Evolutionary conservation across 2,113 vertebrate genomes (phyloP), one percentile per base, ranked within the genome.

Genomic region (Odontesthes bonariensis): DNA sequence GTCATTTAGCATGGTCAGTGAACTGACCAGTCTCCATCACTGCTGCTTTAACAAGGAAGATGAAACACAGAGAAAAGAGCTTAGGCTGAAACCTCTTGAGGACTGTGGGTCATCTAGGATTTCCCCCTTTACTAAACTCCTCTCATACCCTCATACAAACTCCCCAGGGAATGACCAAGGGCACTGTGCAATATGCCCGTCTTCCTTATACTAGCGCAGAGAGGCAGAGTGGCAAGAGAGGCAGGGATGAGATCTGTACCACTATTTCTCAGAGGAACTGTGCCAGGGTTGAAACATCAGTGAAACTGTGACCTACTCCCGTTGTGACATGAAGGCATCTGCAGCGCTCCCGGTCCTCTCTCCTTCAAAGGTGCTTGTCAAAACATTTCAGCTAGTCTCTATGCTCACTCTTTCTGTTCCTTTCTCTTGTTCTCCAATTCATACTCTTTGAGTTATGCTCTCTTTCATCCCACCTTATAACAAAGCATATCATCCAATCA

Each of bases 401-500:
- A 14, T 73, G 81, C 69, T 23, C 44, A 66, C 61, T 23, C 70
- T 80, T 78, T 77, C 63, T 63, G 55, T 68, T 58, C 52, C 51
- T 74, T 17, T 69, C 65, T 58, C 58, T n/a, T 33, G 8, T 68
- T 83, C 53, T 68, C 54, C 16, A 16, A 84, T 81, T 68, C 57
- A 81, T 68, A 79, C 67, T 79, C 75, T 90, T 72, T 90, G 89
- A 93, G 88, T 83, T 87, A 83, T 87, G 75, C 69, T 83, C 14
- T 54, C 83, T 87, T 88, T 89, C 83, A 87, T 91, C 79, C 55
- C 58, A 74, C 73, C 84, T 82, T 91, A 91, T 88, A 85, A 87
- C 84, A 66, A 67, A 81, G 79, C 79, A 76, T 75, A 89, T 91
- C 89, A 86, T 84, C 88, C 88, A 90, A 91, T 89, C 88, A 91